Conservation (phyloP, 1,140 invertebrate genomes). For the Heliconius hermathena region DNA sequence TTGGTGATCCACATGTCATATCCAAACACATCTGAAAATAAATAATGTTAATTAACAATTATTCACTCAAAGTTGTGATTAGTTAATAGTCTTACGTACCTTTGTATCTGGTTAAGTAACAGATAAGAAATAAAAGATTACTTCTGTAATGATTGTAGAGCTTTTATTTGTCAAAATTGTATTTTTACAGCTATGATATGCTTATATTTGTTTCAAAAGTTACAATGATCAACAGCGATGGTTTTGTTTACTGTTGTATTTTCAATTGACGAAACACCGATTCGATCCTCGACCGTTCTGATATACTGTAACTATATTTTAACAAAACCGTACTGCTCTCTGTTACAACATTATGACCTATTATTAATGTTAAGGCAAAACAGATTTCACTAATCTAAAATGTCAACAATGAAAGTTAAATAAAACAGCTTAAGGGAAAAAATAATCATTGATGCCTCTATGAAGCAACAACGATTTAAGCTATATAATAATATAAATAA, state of each 20-base stretch:
- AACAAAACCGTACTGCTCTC: constrained; percentile 77
- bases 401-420: constrained; percentile 80
- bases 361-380: constrained; percentile 80
- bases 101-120: constrained; percentile 20
- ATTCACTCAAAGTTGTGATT: neutral
- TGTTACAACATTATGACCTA: constrained; percentile 76
- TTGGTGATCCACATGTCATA: constrained; percentile 66
- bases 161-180: constrained; percentile 87
- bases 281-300: constrained; percentile 67
- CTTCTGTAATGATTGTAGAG: constrained; percentile 83
- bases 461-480: constrained; percentile 65
- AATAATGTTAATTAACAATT: neutral
- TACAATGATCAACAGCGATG: constrained; percentile 82
- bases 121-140: constrained; percentile 57
- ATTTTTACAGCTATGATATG: constrained; percentile 93
- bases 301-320: constrained; percentile 72
- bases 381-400: constrained; percentile 79
- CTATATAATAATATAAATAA: constrained; percentile 69
- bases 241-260: constrained; percentile 69
- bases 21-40: constrained; percentile 74
- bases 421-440: constrained; percentile 73
- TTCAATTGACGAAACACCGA: constrained; percentile 74
- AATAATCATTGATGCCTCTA: constrained; percentile 54
- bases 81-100: constrained; percentile 46
- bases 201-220: constrained; percentile 89